A percentile compares a stretch with the other conserved stretches of the same genome.
phyloP scores from a whole-genome alignment of 2,113 vertebrate genomes.

The Toxotes jaculatrix region DNA sequence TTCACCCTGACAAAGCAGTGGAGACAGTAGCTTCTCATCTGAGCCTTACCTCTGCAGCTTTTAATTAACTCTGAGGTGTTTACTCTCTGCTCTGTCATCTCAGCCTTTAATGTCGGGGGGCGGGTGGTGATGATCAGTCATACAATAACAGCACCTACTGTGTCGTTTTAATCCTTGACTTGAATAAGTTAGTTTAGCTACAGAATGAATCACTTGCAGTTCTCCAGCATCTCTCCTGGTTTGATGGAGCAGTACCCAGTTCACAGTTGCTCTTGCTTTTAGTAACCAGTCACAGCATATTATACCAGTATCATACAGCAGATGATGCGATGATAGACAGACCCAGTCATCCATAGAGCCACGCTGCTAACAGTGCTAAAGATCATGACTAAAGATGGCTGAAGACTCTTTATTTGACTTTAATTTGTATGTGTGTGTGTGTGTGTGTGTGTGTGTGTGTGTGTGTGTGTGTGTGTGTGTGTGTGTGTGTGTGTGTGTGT shows the following conservation, averaged over 20 bases:
- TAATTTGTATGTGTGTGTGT: not conserved
- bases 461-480: not conserved
- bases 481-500: not conserved
- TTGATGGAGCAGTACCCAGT: not conserved
- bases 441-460: not conserved
- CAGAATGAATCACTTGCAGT: slow-evolving; percentile 15
- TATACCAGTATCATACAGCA: no score
- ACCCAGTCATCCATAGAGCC: not conserved
- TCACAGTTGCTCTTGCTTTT: no score
- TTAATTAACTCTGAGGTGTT: slow-evolving; percentile 65
- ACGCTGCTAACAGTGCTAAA: not conserved
- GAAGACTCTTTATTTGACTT: not conserved
- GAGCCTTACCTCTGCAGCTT: slow-evolving; percentile 58
- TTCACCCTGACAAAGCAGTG: slow-evolving; percentile 40
- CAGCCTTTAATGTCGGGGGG: slow-evolving; percentile 34
- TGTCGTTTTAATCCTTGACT: slow-evolving; percentile 61
- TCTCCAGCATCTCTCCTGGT: not conserved
- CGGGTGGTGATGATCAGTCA: slow-evolving; percentile 8
- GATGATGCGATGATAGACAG: not conserved
- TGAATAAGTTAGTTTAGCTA: slow-evolving; percentile 49
- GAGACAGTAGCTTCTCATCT: slow-evolving; percentile 54
- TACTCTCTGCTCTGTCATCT: slow-evolving; percentile 45
- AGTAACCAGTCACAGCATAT: no score
- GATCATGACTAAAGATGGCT: not conserved
- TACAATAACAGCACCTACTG: slow-evolving; percentile 44